Base-by-base conservation (phyloP, 2,797 vertebrate genomes). In the Xiphorhynchus erythropygius region DNA sequence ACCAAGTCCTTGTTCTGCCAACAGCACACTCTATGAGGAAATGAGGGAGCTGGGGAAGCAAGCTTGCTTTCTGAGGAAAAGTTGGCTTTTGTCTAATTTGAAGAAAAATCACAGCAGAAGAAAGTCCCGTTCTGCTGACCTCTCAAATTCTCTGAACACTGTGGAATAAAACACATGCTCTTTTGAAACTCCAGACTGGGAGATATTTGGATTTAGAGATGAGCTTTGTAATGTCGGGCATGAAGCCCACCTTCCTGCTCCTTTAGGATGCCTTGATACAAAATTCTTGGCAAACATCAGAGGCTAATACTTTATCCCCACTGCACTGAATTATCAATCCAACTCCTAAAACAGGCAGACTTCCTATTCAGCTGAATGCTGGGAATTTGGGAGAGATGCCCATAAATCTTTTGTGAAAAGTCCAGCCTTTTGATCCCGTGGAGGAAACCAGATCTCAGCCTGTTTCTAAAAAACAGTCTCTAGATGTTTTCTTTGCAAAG, bases 71-170 rank as follows among this genome's bases (percentile, higher is more conserved):
- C 70, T 50, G 73, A 96, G 18, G 60, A 93, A 93, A 94, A 67
- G 44, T 63, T 95, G 75, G 30, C 76, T 97, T 96, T 94, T 83
- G 89, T 92, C 85, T 97, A 96, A 97, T 97, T 95, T 97, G 79
- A 90, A 90, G 83, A 82, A 89, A 85, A 96, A 88, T 80, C 63
- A 87, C 35, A 95, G 44, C 0, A 0, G 28, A 87, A 96, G 80
- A 88, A 91, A 87, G 73, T 55, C 49, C 44, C 30, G 1, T 78
- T 95, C 55, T 76, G 41, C 50, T 74, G 77, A 87, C 91, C 76
- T 84, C 60, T 68, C 52, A 78, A 93, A 91, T 94, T 94, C 69
- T 88, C 80, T 15, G 4, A 95, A 69, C 5, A 3, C 37, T 82
- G 57, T 15, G 10, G 47, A 91, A 91, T 79, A 86, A 90, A 71